A percentile compares a stretch with the other conserved stretches of the same genome.
These are phyloP conservation scores for Plutomurus gul DNA, from an alignment of 1,140 invertebrate genomes.

Conservation along the genomic window DNA sequence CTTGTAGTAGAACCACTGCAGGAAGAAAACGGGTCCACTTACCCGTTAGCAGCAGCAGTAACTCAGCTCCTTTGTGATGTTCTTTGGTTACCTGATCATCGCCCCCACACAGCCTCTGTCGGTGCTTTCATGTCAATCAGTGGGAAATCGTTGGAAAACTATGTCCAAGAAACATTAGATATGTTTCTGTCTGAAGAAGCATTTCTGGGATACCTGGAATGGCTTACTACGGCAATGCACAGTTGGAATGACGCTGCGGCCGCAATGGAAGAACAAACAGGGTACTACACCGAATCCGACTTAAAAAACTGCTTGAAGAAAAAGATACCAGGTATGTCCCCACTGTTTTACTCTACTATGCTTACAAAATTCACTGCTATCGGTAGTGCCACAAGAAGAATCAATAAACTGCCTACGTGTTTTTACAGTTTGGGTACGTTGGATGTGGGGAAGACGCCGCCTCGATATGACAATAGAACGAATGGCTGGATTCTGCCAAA, in stretches of 20 bases:
- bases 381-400: neutral
- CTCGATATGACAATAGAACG: slow-evolving; percentile 50
- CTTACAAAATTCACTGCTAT: too few species aligned
- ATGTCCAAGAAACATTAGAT: slow-evolving; percentile 46
- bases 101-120: slow-evolving; percentile 45
- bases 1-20: neutral
- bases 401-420: neutral
- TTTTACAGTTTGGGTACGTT: slow-evolving; percentile 48
- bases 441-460: slow-evolving; percentile 51
- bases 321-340: slow-evolving; percentile 44
- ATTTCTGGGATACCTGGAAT: slow-evolving; percentile 37
- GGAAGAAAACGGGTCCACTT: slow-evolving; percentile 34
- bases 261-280: slow-evolving; percentile 14
- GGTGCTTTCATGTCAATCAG: slow-evolving; percentile 47
- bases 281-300: slow-evolving; percentile 31
- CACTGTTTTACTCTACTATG: too few species aligned
- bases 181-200: slow-evolving; percentile 47
- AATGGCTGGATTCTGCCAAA: slow-evolving; percentile 48
- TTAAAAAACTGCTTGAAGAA: slow-evolving; percentile 43
- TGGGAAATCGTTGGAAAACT: slow-evolving; percentile 53
- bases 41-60: slow-evolving; percentile 42
- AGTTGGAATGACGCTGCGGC: slow-evolving; percentile 4
- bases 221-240: slow-evolving; percentile 29
- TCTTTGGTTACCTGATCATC: slow-evolving; percentile 49
- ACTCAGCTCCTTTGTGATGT: slow-evolving; percentile 51